Percentiles rank a stretch among this genome's conserved stretches.
Evolutionary conservation across 2,797 vertebrate genomes (phyloP).

Genomic region (Gila robusta): DNA sequence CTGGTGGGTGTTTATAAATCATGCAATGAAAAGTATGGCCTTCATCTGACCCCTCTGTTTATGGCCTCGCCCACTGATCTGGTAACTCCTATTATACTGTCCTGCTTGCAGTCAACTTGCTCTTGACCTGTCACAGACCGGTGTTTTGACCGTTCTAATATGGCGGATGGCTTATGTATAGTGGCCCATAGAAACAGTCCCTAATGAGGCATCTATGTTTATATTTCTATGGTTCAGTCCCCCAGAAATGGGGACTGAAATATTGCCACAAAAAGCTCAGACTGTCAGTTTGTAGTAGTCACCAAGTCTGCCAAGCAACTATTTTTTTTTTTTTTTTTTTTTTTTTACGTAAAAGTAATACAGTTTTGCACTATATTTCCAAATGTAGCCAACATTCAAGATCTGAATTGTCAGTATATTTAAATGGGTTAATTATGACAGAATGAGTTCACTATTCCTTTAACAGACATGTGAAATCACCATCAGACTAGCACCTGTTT

Average conservation of each 20-base stretch:
- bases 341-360: neutral
- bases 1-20: too few species aligned
- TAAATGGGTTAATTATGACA: neutral
- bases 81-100: too few species aligned
- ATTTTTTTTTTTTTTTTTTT: too few species aligned
- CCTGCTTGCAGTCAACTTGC: too few species aligned
- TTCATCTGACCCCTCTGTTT: too few species aligned
- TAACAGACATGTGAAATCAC: neutral
- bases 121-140: too few species aligned
- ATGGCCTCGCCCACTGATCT: too few species aligned
- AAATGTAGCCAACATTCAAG: neutral
- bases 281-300: neutral
- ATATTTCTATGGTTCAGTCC: too few species aligned
- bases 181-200: too few species aligned
- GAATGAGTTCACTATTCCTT: neutral
- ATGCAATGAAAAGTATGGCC: too few species aligned
- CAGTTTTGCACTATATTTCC: neutral
- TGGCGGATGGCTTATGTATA: too few species aligned
- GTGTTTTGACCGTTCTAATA: too few species aligned
- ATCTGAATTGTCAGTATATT: neutral
- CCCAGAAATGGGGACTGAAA: neutral
- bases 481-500: constrained; percentile 31
- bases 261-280: neutral
- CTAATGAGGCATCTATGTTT: neutral
- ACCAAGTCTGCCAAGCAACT: neutral